phyloP scores from a whole-genome alignment of 2,888 invertebrate genomes.

The Xiphydria camelus region DNA sequence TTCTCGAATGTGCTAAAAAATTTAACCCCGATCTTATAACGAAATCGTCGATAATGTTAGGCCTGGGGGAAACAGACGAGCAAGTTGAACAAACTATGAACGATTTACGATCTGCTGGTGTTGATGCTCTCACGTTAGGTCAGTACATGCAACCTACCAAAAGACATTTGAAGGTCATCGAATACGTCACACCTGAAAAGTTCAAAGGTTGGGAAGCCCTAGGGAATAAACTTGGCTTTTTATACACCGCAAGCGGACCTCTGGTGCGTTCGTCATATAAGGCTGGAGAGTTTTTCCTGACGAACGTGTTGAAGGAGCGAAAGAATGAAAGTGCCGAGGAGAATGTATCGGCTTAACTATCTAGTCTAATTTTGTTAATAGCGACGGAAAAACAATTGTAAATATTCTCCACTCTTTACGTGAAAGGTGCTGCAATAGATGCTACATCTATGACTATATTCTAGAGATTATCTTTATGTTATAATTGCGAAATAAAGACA shows the following conservation, averaged over 20 bases:
- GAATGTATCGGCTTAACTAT: no score
- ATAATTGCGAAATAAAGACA: no score
- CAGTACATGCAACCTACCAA: slow-evolving; percentile 99
- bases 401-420: background rate
- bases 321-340: slow-evolving; percentile 17
- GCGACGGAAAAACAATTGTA: no score
- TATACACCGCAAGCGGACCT: slow-evolving; percentile 97
- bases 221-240: slow-evolving; percentile 85
- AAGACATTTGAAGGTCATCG: slow-evolving; percentile 88
- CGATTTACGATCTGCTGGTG: slow-evolving; percentile 79
- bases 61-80: slow-evolving; percentile 87
- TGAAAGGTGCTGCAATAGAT: background rate
- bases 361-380: no score
- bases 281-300: slow-evolving; percentile 94
- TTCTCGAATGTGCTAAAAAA: slow-evolving; percentile 80
- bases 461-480: no score
- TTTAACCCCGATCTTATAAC: slow-evolving; percentile 84
- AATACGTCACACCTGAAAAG: slow-evolving; percentile 95
- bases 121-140: slow-evolving; percentile 95
- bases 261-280: slow-evolving; percentile 95
- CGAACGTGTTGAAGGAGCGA: slow-evolving; percentile 71
- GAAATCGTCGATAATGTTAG: slow-evolving; percentile 98
- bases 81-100: slow-evolving; percentile 85
- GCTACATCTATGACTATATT: background rate
- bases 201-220: slow-evolving; percentile 83